These are phyloP conservation scores for Lepus americanus DNA, from an alignment of 2,113 vertebrate species.

Conservation along the genomic window DNA sequence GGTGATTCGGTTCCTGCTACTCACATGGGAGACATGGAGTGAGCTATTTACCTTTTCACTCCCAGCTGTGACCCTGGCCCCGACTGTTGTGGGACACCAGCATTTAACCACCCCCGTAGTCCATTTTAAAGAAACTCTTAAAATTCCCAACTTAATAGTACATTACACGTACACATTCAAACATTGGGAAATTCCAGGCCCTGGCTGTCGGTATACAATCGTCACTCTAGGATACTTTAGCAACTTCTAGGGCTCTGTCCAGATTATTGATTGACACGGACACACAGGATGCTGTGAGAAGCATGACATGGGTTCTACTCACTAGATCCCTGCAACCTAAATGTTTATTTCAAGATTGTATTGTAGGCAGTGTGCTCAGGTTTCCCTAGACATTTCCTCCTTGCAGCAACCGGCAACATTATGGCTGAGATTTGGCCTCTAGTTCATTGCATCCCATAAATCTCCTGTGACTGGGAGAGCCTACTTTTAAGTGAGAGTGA, in stretches of 20 bases:
- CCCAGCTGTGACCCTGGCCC: too few species aligned
- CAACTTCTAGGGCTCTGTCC: background rate
- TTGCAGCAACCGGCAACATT: background rate
- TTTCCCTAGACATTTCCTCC: slow-evolving; percentile 15
- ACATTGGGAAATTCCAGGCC: background rate
- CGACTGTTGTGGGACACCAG: too few species aligned
- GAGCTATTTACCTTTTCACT: too few species aligned
- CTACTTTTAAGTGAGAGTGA: slow-evolving; percentile 70
- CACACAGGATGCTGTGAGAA: background rate
- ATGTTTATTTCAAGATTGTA: slow-evolving; percentile 27
- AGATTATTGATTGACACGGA: background rate
- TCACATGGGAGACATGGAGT: too few species aligned
- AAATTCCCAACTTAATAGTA: background rate
- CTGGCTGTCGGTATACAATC: background rate
- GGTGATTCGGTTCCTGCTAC: too few species aligned
- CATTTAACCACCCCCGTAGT: background rate
- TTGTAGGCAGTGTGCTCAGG: background rate
- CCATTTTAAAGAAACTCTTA: slow-evolving; percentile 21
- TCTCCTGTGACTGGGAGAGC: slow-evolving; percentile 40
- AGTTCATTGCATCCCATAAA: slow-evolving; percentile 62
- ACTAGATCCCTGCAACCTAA: background rate
- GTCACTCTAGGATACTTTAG: background rate
- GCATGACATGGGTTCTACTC: background rate
- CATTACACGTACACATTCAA: background rate
- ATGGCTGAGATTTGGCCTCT: slow-evolving; percentile 61